Percentiles rank a stretch among this genome's conserved stretches.
Conservation (phyloP, 2,113 vertebrate genomes). For the Cairina moschata region DNA sequence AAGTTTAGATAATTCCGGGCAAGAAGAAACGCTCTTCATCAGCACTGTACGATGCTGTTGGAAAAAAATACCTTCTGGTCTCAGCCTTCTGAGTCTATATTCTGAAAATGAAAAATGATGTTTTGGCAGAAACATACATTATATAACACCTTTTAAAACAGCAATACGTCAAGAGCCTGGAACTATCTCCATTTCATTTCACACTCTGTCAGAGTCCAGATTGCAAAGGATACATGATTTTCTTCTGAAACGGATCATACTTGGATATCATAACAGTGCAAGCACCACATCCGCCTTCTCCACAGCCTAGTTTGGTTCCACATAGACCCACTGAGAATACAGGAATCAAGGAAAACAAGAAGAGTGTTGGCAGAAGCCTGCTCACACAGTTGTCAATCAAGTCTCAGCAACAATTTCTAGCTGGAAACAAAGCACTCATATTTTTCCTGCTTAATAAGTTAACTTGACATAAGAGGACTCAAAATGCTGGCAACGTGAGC, state of each 20-base stretch:
- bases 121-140: background rate
- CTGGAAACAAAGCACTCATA: background rate
- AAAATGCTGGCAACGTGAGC: background rate
- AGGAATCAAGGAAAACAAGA: slow-evolving; percentile 71
- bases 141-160: background rate
- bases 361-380: background rate
- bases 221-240: slow-evolving; percentile 89
- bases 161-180: background rate
- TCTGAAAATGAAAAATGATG: background rate
- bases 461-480: background rate
- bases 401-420: background rate
- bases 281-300: slow-evolving; percentile 94
- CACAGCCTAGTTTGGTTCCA: slow-evolving; percentile 94
- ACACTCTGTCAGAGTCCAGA: background rate
- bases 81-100: background rate
- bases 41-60: background rate
- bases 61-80: background rate
- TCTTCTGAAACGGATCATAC: slow-evolving; percentile 76
- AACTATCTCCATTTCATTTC: background rate
- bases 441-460: background rate
- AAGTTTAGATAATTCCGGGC: background rate
- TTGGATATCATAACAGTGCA: slow-evolving; percentile 96
- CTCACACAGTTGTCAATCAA: background rate
- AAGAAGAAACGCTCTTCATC: background rate
- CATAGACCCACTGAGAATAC: slow-evolving; percentile 83